Evolutionary conservation across 2,113 vertebrate species (phyloP).

Genomic region (Ailurus styani): DNA sequence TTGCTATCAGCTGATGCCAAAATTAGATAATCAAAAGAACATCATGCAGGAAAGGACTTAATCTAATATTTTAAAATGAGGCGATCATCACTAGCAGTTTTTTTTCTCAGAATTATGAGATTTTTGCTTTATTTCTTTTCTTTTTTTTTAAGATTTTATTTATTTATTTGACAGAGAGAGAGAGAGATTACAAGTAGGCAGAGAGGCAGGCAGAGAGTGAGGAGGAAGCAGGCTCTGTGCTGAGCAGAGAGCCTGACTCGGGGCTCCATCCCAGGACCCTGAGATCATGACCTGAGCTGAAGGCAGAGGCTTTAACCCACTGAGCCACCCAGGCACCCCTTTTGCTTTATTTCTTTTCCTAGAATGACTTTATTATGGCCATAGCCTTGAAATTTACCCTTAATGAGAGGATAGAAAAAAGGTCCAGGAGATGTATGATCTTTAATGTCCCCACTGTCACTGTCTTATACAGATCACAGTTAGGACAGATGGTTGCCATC

Average conservation of each 20-base stretch:
- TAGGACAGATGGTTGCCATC: not conserved
- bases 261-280: no score
- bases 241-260: no score
- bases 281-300: no score
- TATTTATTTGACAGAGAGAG: no score
- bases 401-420: not conserved
- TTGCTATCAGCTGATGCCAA: not conserved
- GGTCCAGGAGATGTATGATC: not conserved
- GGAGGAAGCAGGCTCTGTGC: no score
- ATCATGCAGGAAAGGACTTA: not conserved
- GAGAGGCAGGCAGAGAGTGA: no score
- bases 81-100: not conserved
- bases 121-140: conserved; percentile 2
- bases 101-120: not conserved
- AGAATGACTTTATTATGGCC: not conserved
- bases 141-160: no score
- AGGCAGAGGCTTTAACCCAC: no score
- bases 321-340: no score
- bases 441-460: not conserved
- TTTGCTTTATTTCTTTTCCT: not conserved
- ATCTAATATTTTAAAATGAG: not conserved
- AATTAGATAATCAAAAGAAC: not conserved
- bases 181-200: no score
- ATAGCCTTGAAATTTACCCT: not conserved
- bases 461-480: not conserved